Percentiles rank a stretch among this genome's conserved stretches.
Evolutionary conservation across 53 echinoderm and acorn worm genomes (phyloP).

Genomic region (Echinometra lucunter): DNA sequence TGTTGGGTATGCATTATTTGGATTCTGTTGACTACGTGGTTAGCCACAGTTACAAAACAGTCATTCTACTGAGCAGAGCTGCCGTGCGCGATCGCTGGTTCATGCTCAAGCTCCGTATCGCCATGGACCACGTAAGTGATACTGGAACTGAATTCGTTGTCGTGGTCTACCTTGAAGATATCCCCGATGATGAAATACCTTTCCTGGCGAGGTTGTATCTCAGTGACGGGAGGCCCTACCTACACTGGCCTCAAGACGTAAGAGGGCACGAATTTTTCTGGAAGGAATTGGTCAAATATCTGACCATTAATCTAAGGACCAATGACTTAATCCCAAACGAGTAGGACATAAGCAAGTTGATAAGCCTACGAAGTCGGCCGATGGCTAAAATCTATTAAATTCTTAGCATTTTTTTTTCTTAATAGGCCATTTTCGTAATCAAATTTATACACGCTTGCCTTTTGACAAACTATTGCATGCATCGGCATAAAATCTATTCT

Average conservation of each 20-base stretch:
- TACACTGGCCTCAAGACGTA: not conserved
- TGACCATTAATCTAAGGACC: not conserved
- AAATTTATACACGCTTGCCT: no score
- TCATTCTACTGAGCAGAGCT: not conserved
- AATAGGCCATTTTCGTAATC: no score
- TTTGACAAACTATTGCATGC: no score
- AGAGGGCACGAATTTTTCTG: conserved; percentile 34
- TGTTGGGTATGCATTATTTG: conserved; percentile 1
- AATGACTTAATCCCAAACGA: not conserved
- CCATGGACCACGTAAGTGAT: not conserved
- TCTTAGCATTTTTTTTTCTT: no score
- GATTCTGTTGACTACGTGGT: conserved; percentile 9
- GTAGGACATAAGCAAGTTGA: not conserved
- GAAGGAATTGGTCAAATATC: not conserved
- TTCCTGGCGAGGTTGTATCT: conserved; percentile 34
- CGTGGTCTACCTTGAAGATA: conserved; percentile 20
- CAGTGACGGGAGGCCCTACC: conserved; percentile 18
- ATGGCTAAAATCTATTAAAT: no score
- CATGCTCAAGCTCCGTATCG: not conserved
- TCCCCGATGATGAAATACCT: conserved; percentile 24
- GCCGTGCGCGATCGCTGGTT: not conserved
- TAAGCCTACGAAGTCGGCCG: no score
- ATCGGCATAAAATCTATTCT: no score
- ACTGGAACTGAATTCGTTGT: not conserved
- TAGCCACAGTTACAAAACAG: not conserved